Evolutionary conservation across 2,888 invertebrate species (phyloP), one percentile per base, ranked within the genome.

Genomic region (Xanthorhoe spadicearia): DNA sequence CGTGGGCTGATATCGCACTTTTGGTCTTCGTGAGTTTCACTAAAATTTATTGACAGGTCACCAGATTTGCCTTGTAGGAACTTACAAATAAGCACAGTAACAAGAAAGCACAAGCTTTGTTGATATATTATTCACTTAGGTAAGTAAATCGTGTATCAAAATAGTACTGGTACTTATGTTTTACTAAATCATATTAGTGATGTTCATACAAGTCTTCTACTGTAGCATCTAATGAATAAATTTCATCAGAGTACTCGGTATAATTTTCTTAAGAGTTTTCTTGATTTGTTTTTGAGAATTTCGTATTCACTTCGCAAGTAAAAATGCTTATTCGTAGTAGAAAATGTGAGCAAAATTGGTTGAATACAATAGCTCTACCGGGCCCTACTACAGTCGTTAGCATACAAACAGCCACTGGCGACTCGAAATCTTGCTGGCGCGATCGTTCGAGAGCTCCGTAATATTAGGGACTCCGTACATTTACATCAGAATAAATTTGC

Each of bases 401-500:
- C 67, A 67, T 67, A 60, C 60, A 67, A 67, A 67, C 59, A 62
- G 62, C 59, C 52, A 18, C 46, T 61, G 61, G 59, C 63, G 55
- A 67, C 48, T 60, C 54, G 48, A 49, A 66, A 58, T 66, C 60
- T 56, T 52, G 61, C 62, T 23, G 61, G 23, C 56, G 61, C 51
- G 60, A 18, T 55, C 63, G 48, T 49, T 49, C 49, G 49, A 48
- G 46, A 59, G 19, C 15, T 46, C 55, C 28, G 50, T 46, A 46
- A 66, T 55, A 66, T 59, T 56, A 63, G 63, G 56, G 52, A 63
- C 56, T 56, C 43, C 58, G 61, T 67, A 63, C 67, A 67, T 67
- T 67, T 67, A 60, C 63, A 67, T 67, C 56, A 67, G 67, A 60
- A 63, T 67, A 67, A 51, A 63, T 67, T 67, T 56, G 56, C 59